Evolutionary conservation across 2,888 invertebrate genomes (phyloP).

Genomic region (Ophion costatus): DNA sequence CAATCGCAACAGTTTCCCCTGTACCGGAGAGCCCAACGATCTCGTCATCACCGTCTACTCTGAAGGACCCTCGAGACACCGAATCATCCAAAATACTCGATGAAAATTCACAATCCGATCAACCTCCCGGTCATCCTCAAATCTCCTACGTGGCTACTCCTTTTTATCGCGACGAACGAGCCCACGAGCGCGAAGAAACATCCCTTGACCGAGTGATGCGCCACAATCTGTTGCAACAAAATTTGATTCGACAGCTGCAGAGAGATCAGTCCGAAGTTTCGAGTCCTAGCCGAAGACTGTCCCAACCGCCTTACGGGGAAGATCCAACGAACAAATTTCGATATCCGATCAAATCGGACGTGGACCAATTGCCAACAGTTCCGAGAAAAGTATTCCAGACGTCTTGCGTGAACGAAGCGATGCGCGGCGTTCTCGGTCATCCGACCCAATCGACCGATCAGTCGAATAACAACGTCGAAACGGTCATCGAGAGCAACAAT

Average conservation of each 20-base stretch:
- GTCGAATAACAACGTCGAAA: conserved; percentile 28
- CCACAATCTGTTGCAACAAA: conserved; percentile 80
- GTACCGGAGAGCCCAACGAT: conserved; percentile 69
- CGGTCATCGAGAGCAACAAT: conserved; percentile 71
- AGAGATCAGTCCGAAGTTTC: conserved; percentile 52
- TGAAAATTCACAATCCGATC: conserved; percentile 10
- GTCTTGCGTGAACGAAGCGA: background rate
- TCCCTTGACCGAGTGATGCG: conserved; percentile 76
- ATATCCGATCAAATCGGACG: conserved; percentile 9
- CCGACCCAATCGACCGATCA: conserved; percentile 4
- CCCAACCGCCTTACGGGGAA: conserved; percentile 29
- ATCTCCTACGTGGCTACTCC: background rate
- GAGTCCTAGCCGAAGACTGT: conserved; percentile 54
- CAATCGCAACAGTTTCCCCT: conserved; percentile 79
- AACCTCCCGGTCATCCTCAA: background rate
- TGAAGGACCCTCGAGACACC: conserved; percentile 22
- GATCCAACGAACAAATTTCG: background rate
- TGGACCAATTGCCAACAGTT: conserved; percentile 6
- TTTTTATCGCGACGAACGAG: conserved; percentile 14
- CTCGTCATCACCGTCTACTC: conserved; percentile 22
- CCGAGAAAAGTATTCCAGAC: background rate
- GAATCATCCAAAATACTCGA: conserved; percentile 22
- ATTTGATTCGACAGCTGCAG: conserved; percentile 73
- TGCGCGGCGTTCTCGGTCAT: background rate
- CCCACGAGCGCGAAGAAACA: conserved; percentile 22